Evolutionary conservation across 2,797 vertebrate species (phyloP).

Genomic region (Holocentrus rufus): DNA sequence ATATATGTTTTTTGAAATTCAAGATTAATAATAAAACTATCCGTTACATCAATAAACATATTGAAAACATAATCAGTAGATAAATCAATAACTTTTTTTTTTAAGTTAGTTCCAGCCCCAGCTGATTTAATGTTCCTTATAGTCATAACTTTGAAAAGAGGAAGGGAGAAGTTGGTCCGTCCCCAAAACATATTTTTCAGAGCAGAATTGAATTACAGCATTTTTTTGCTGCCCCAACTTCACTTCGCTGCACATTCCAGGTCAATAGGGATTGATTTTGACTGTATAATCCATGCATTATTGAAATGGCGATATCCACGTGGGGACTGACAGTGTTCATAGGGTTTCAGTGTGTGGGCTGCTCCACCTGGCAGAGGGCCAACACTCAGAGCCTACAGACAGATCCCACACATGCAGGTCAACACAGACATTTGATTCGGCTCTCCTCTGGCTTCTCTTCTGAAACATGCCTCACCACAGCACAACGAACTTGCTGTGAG

Average conservation of each 20-base stretch:
- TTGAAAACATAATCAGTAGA: no score
- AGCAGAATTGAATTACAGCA: constrained; percentile 25
- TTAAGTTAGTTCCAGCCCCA: no score
- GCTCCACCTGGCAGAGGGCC: constrained; percentile 54
- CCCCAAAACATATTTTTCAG: constrained; percentile 26
- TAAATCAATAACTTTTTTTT: no score
- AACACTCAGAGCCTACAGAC: constrained; percentile 54
- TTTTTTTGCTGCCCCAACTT: constrained; percentile 30
- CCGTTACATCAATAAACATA: no score
- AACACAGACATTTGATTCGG: constrained; percentile 62
- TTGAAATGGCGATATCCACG: constrained; percentile 64
- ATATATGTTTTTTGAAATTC: no score
- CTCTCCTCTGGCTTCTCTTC: constrained; percentile 48
- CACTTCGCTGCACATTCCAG: constrained; percentile 47
- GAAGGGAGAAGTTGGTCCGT: constrained; percentile 2
- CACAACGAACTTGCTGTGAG: constrained; percentile 30
- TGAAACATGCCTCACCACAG: constrained; percentile 35
- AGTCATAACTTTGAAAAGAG: no score
- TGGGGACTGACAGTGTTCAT: constrained; percentile 52
- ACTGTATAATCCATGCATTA: constrained; percentile 62
- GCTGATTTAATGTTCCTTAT: not conserved
- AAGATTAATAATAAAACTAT: no score
- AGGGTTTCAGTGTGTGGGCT: constrained; percentile 68
- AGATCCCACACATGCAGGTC: constrained; percentile 61
- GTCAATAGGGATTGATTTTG: constrained; percentile 60